phyloP scores from a whole-genome alignment of 2,797 vertebrate genomes.

The Centroberyx gerrardi region DNA sequence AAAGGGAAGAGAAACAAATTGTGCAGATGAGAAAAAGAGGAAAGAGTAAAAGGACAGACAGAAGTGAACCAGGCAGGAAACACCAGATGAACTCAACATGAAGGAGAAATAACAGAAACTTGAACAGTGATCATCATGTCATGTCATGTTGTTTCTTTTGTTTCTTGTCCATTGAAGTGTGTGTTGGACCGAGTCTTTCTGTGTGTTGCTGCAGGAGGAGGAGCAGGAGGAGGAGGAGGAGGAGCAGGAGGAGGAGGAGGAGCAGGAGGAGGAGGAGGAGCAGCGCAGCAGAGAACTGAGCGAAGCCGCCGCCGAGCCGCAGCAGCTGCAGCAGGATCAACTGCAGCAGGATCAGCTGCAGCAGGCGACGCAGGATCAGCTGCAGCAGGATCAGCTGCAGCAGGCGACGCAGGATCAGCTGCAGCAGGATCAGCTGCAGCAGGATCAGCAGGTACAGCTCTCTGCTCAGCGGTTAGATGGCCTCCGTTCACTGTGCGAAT shows the following conservation, averaged over 20 bases:
- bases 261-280: conserved; percentile 89
- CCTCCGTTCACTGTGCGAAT: no score
- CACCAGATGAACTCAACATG: no score
- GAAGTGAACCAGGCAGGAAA: no score
- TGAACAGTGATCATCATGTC: no score
- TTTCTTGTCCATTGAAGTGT: no score
- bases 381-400: conserved; percentile 89
- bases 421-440: conserved; percentile 49
- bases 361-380: conserved; percentile 80
- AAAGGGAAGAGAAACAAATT: no score
- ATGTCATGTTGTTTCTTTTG: no score
- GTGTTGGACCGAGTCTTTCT: neutral
- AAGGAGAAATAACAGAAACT: no score
- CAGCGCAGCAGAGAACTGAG: conserved; percentile 87
- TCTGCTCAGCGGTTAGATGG: no score
- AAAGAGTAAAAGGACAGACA: no score
- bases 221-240: conserved; percentile 90
- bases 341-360: conserved; percentile 77
- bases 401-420: conserved; percentile 89
- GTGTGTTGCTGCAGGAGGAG: conserved; percentile 39
- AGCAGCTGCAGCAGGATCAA: conserved; percentile 73
- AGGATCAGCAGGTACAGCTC: conserved; percentile 42
- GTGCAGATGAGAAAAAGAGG: no score
- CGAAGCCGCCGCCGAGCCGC: conserved; percentile 85
- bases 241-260: no score